Percentiles rank a stretch among this genome's conserved stretches.
phyloP scores from a whole-genome alignment of 1,140 invertebrate species.

The Leptopilina boulardi region DNA sequence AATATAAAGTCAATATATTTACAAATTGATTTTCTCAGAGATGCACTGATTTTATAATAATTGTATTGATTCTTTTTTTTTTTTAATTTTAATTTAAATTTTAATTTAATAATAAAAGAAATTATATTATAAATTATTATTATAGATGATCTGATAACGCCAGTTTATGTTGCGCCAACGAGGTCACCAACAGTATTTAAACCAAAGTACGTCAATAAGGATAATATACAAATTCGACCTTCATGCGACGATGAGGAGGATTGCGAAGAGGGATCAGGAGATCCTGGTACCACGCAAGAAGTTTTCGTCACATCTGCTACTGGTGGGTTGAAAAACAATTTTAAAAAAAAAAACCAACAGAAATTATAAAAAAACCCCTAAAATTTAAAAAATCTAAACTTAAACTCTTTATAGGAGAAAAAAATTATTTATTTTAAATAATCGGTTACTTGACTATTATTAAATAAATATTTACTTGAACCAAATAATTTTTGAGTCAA shows the following conservation, averaged over 20 bases:
- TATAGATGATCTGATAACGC: slow-evolving; percentile 91
- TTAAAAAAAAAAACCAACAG: not conserved
- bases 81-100: not conserved
- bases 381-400: not conserved
- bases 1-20: not conserved
- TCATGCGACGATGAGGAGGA: slow-evolving; percentile 90
- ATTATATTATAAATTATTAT: slow-evolving; percentile 5
- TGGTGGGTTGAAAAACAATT: slow-evolving; percentile 67
- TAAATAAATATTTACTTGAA: too few species aligned
- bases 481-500: too few species aligned
- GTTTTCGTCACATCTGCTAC: slow-evolving; percentile 78
- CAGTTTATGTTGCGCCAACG: slow-evolving; percentile 91
- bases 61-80: not conserved
- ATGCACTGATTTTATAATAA: too few species aligned
- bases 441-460: too few species aligned
- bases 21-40: too few species aligned
- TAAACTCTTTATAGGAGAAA: too few species aligned
- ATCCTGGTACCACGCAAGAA: slow-evolving; percentile 80
- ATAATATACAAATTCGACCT: slow-evolving; percentile 65
- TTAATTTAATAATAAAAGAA: not conserved
- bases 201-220: slow-evolving; percentile 72
- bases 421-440: too few species aligned
- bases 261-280: slow-evolving; percentile 83
- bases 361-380: not conserved
- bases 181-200: slow-evolving; percentile 79